Percentiles rank a stretch among this genome's conserved stretches.
Evolutionary conservation across 1,140 invertebrate genomes (phyloP).

Genomic region (Metopolophium dirhodum): DNA sequence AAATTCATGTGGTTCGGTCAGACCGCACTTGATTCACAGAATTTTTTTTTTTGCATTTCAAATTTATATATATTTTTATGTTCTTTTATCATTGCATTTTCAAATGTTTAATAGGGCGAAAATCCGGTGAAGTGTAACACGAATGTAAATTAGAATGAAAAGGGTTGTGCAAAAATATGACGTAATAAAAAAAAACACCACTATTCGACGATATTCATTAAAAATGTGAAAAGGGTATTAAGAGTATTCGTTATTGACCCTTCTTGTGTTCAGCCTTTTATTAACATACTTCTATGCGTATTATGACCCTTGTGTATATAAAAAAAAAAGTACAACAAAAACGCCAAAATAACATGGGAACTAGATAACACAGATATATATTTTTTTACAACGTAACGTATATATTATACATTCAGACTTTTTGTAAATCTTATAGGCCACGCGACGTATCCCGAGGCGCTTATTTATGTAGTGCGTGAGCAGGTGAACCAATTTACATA

Average conservation of each 20-base stretch:
- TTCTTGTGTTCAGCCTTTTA: slow-evolving; percentile 43
- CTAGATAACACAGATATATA: not conserved
- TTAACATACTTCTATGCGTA: slow-evolving; percentile 24
- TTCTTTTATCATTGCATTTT: not conserved
- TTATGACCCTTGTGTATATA: slow-evolving; percentile 8
- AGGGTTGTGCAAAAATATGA: slow-evolving; percentile 43
- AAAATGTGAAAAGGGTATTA: slow-evolving; percentile 52
- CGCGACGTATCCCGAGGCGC: not conserved
- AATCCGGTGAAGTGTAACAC: slow-evolving; percentile 38
- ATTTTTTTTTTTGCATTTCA: not conserved
- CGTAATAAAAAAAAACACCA: slow-evolving; percentile 41
- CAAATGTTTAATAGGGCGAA: slow-evolving; percentile 40
- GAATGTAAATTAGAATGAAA: slow-evolving; percentile 38
- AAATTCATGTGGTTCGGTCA: not conserved
- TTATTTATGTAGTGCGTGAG: not conserved
- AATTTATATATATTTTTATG: not conserved
- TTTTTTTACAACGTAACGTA: not conserved
- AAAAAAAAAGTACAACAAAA: not conserved
- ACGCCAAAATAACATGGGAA: slow-evolving; percentile 7
- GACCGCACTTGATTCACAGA: not conserved
- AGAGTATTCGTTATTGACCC: slow-evolving; percentile 51
- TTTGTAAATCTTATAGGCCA: slow-evolving; percentile 24
- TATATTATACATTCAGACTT: not conserved
- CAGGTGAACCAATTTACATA: slow-evolving; percentile 51
- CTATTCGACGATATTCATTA: slow-evolving; percentile 51